Conservation (phyloP, 2,888 invertebrate genomes). For the Diloba caeruleocephala region DNA sequence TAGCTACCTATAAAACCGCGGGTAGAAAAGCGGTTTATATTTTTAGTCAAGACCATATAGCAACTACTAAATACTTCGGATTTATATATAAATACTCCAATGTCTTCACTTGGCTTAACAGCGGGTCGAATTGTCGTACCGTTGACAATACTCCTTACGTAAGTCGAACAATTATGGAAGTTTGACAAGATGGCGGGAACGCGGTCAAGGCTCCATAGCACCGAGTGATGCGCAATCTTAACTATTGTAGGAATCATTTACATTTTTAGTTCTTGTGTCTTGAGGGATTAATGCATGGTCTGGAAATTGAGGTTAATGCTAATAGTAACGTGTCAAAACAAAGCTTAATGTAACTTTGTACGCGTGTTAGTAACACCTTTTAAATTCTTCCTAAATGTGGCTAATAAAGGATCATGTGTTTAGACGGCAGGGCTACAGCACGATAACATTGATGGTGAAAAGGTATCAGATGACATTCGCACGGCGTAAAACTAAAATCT, state of each 20-base stretch:
- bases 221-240: slow-evolving; percentile 42
- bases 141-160: slow-evolving; percentile 59
- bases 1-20: too few species aligned
- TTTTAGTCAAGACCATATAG: too few species aligned
- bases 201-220: slow-evolving; percentile 62
- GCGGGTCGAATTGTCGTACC: slow-evolving; percentile 21
- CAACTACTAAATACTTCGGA: slow-evolving; percentile 1
- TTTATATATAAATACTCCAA: slow-evolving; percentile 7
- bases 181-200: slow-evolving; percentile 60
- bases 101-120: slow-evolving; percentile 9
- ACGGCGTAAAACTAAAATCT: too few species aligned
- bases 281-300: slow-evolving; percentile 4
- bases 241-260: slow-evolving; percentile 47
- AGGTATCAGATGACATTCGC: too few species aligned
- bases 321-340: too few species aligned
- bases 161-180: slow-evolving; percentile 61
- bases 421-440: too few species aligned
- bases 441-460: too few species aligned
- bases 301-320: slow-evolving; percentile 1
- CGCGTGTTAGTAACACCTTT: too few species aligned
- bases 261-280: slow-evolving; percentile 36
- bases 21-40: too few species aligned
- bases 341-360: too few species aligned
- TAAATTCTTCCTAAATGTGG: too few species aligned
- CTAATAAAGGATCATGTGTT: too few species aligned